phyloP scores from a whole-genome alignment of 1,140 invertebrate species.

The Drosophila miranda region DNA sequence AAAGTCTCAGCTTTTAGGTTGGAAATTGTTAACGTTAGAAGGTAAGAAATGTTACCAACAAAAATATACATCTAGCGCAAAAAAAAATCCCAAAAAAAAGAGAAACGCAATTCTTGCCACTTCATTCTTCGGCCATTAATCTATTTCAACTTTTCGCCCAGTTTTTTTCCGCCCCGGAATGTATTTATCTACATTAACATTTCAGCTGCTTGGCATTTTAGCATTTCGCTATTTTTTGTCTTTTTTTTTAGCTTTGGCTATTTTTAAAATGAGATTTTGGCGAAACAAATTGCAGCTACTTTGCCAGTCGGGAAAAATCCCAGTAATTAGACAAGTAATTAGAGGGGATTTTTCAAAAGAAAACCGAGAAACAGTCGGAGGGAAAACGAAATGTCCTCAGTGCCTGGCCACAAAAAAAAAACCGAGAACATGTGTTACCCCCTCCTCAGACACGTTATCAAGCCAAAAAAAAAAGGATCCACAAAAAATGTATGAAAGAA shows the following conservation, averaged over 20 bases:
- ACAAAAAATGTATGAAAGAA: conserved; percentile 10
- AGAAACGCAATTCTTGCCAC: conserved; percentile 8
- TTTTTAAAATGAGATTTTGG: conserved; percentile 60
- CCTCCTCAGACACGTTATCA: conserved; percentile 20
- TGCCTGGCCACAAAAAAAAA: conserved; percentile 27
- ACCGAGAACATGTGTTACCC: conserved; percentile 61
- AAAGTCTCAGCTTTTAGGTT: no score
- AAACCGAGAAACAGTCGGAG: conserved; percentile 32
- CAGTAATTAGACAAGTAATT: conserved; percentile 76
- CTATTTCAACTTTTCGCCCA: conserved; percentile 19
- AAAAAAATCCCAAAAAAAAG: no score
- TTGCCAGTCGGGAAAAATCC: conserved; percentile 56
- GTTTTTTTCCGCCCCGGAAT: conserved; percentile 3
- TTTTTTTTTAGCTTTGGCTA: conserved; percentile 33
- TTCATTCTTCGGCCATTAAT: conserved; percentile 42
- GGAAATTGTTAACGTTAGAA: no score
- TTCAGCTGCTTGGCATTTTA: conserved; percentile 43
- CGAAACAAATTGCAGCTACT: conserved; percentile 72
- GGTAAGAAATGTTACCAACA: no score
- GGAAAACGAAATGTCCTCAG: conserved; percentile 45
- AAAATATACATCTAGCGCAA: no score
- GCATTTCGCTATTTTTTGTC: conserved; percentile 26
- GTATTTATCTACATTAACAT: conserved; percentile 53
- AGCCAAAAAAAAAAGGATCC: neutral
- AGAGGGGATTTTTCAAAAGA: conserved; percentile 59